phyloP scores from a whole-genome alignment of 1,140 invertebrate genomes.

The Rhopalosiphum maidis region DNA sequence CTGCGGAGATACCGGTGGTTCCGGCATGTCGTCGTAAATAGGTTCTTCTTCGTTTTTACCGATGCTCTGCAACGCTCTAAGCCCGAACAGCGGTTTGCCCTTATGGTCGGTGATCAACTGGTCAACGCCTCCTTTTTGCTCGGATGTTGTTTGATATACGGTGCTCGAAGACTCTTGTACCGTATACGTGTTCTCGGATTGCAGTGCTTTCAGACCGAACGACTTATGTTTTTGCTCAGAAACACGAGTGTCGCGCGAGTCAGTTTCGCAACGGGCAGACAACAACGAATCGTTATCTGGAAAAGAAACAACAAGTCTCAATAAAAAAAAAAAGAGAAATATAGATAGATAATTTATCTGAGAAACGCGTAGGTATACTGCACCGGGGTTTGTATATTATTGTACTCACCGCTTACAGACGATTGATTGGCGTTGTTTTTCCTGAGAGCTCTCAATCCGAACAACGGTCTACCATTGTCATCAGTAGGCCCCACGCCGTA shows the following conservation, averaged over 20 bases:
- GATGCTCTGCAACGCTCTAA: slow-evolving; percentile 60
- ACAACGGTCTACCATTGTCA: slow-evolving; percentile 77
- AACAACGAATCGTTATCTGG: not conserved
- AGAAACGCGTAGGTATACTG: not conserved
- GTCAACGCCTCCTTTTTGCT: slow-evolving; percentile 9
- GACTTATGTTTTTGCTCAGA: slow-evolving; percentile 59
- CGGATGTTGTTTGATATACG: slow-evolving; percentile 27
- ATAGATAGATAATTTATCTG: not conserved
- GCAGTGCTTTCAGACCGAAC: slow-evolving; percentile 61
- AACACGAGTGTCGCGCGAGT: slow-evolving; percentile 21
- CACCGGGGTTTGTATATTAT: not conserved
- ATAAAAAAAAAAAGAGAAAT: not conserved
- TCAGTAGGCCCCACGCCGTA: slow-evolving; percentile 83
- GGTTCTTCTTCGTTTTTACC: slow-evolving; percentile 41
- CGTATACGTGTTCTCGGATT: slow-evolving; percentile 28
- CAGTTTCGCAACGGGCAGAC: not conserved
- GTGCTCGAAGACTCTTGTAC: slow-evolving; percentile 31
- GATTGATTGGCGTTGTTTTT: slow-evolving; percentile 64
- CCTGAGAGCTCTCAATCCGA: slow-evolving; percentile 76
- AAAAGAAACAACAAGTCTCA: not conserved
- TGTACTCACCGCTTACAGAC: not conserved
- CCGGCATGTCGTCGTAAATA: slow-evolving; percentile 60
- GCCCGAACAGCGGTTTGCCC: slow-evolving; percentile 62
- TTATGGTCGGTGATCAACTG: slow-evolving; percentile 59
- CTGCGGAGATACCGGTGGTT: slow-evolving; percentile 60